Evolutionary conservation across 2,113 vertebrate genomes (phyloP).

Genomic region (Vicugna pacos): DNA sequence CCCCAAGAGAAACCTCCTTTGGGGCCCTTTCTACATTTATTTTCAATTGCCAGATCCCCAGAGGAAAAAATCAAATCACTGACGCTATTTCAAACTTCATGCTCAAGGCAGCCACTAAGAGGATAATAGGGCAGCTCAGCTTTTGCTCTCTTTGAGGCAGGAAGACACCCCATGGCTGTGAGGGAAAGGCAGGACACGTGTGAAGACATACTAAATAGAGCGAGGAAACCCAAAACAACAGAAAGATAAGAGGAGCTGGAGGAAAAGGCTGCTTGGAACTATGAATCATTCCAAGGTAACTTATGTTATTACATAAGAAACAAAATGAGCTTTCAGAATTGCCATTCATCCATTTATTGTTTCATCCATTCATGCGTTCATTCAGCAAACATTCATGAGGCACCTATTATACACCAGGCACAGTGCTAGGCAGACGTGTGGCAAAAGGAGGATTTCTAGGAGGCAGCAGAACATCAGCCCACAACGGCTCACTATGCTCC

Average conservation of each 20-base stretch:
- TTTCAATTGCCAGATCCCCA: conserved; percentile 79
- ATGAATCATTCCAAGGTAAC: conserved; percentile 58
- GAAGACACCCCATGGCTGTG: conserved; percentile 71
- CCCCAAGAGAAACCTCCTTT: conserved; percentile 78
- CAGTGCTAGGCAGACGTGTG: not conserved
- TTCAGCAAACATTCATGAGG: conserved; percentile 46
- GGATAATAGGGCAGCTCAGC: conserved; percentile 74
- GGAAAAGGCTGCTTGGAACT: conserved; percentile 19
- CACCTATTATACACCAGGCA: not conserved
- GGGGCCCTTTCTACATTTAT: conserved; percentile 79
- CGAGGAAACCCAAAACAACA: conserved; percentile 77
- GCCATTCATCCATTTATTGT: conserved; percentile 40
- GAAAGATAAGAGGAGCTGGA: conserved; percentile 42
- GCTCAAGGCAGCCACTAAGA: conserved; percentile 78
- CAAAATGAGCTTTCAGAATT: conserved; percentile 55
- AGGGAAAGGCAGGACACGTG: conserved; percentile 58
- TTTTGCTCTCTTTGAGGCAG: conserved; percentile 77
- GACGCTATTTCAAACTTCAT: conserved; percentile 73
- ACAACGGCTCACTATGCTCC: not conserved
- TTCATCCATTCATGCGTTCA: conserved; percentile 54
- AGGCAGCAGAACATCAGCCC: not conserved
- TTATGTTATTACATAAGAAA: conserved; percentile 67
- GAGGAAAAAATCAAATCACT: conserved; percentile 66
- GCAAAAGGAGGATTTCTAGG: not conserved
- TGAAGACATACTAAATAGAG: conserved; percentile 68